Percentiles rank a stretch among this genome's conserved stretches.
phyloP scores from a whole-genome alignment of 2,113 vertebrate species.

The Vulpes vulpes region DNA sequence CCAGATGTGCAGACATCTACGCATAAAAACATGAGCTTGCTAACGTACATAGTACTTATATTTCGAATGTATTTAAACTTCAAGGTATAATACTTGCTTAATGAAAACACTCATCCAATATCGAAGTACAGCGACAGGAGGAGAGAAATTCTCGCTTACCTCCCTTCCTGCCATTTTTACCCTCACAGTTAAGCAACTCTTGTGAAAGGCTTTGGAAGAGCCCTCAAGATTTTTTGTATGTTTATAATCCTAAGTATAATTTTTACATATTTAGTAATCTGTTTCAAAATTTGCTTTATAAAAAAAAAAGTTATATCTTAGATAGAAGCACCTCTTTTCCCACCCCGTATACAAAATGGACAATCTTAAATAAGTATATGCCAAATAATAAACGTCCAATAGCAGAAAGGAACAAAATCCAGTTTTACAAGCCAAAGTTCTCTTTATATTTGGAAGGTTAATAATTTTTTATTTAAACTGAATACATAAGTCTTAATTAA shows the following conservation, averaged over 20 bases:
- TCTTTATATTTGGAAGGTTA: slow-evolving; percentile 1
- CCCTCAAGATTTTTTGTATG: neutral
- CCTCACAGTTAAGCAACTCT: neutral
- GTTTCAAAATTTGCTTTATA: slow-evolving; percentile 9
- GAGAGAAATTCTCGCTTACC: neutral
- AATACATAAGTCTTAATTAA: neutral
- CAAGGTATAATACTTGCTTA: neutral
- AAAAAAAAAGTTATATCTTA: neutral
- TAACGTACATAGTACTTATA: neutral
- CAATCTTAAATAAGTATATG: neutral
- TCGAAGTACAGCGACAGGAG: neutral
- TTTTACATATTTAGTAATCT: slow-evolving; percentile 6
- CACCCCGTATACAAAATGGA: neutral
- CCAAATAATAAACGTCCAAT: neutral
- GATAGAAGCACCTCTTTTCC: neutral
- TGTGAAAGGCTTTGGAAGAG: neutral
- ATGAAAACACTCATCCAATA: neutral
- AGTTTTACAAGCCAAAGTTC: slow-evolving; percentile 31
- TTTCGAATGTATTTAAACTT: slow-evolving; percentile 32
- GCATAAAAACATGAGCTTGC: neutral
- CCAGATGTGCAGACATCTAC: neutral
- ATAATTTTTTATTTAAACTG: slow-evolving; percentile 7
- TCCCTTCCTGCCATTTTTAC: neutral
- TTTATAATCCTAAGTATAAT: neutral
- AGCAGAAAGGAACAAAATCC: neutral